These are phyloP conservation scores for Rhogogaster chlorosoma DNA, from an alignment of 2,888 invertebrate species.

Conservation along the genomic window DNA sequence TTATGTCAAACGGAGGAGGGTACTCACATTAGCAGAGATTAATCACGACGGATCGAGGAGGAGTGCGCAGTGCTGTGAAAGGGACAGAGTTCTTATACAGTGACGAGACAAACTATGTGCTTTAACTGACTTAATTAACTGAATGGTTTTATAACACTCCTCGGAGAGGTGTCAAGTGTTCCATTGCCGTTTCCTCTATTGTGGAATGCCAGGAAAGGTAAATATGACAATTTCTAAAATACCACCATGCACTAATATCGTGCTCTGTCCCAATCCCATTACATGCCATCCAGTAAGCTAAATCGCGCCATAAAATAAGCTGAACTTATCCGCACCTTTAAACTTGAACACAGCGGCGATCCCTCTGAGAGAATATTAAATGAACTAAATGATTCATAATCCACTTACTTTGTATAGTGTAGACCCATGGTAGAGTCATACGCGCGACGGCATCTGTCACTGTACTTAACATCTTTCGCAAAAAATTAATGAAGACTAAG, in stretches of 20 bases:
- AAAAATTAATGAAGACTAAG: constrained; percentile 15
- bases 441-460: constrained; percentile 28
- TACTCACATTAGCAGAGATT: neutral
- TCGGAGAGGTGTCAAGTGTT: constrained; percentile 52
- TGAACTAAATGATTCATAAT: neutral
- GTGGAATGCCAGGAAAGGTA: constrained; percentile 77
- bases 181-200: constrained; percentile 51
- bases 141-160: constrained; percentile 43
- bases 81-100: constrained; percentile 33
- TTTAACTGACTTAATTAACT: constrained; percentile 42
- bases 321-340: neutral
- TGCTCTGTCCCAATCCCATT: neutral
- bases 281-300: neutral
- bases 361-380: neutral
- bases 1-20: neutral
- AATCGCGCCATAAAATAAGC: neutral
- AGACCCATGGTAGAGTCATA: neutral
- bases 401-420: neutral
- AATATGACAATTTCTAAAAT: constrained; percentile 51
- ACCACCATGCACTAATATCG: neutral
- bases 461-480: neutral
- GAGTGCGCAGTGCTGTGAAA: constrained; percentile 52
- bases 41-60: constrained; percentile 23
- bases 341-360: neutral
- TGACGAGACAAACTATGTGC: constrained; percentile 48